Evolutionary conservation across 1,140 invertebrate species (phyloP), one percentile per base, ranked within the genome.

Genomic region (Andricus grossulariae): DNA sequence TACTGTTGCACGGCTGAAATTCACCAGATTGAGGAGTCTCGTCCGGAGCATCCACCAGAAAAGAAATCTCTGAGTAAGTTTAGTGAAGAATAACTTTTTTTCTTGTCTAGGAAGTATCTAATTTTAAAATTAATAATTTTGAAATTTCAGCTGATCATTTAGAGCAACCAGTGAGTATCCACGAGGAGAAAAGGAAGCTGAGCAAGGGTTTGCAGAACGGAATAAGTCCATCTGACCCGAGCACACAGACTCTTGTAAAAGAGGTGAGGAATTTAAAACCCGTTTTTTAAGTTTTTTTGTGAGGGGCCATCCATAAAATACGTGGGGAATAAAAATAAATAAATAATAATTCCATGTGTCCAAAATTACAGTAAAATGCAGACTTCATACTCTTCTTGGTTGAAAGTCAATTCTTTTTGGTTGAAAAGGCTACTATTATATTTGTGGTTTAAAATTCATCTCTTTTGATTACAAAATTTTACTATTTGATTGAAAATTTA

Each of bases 191-290:
- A 76, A 84, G 86, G 18, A 91, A 91, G 74, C 72, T 87, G 71
- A 90, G 78, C 73, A 91, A 91, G 74, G 87, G 88, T 50, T 80
- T 90, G 16, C 88, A 89, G 55, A 91, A 91, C 81, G 89, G 89
- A 10, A 90, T 91, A 19, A 89, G 86, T 70, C 88, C 89, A n/a
- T 90, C 89, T 4, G 88, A 91, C 83, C 88, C 88, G 6, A 89
- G 86, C 50, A 89, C 88, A 11, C 88, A 90, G 60, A 90, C 89
- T 12, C 86, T 91, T 11, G 87, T 91, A 0, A 91, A 90, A 81
- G 89, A 91, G 84, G 89, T 89, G 78, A 78, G 52, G 50, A 76
- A 72, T 54, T 73, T 39, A 45, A 75, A 60, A 74, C 49, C 19
- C 60, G 25, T 71, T 51, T 74, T 55, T 18, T 21, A 32, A 18